phyloP scores from a whole-genome alignment of 1,140 invertebrate genomes.

The Micrasema longulum region DNA sequence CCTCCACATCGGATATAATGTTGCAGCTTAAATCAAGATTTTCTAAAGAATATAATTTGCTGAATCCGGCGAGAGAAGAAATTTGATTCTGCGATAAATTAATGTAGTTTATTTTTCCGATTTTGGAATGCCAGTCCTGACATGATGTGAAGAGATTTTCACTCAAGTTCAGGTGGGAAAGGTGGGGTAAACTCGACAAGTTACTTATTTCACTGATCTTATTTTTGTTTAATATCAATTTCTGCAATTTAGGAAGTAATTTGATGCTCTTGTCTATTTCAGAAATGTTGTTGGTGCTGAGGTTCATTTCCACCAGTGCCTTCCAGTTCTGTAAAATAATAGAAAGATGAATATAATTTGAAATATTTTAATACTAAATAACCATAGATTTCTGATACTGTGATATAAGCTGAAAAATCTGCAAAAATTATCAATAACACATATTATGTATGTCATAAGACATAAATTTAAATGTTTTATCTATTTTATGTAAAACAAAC shows the following conservation, averaged over 20 bases:
- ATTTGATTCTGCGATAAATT: constrained; percentile 90
- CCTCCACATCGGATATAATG: constrained; percentile 81
- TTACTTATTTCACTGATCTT: constrained; percentile 80
- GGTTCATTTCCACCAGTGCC: constrained; percentile 75
- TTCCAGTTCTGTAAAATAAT: constrained; percentile 75
- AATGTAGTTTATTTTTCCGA: constrained; percentile 91
- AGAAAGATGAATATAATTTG: background rate
- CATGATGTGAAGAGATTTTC: constrained; percentile 80
- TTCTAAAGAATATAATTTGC: constrained; percentile 87
- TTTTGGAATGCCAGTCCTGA: constrained; percentile 83
- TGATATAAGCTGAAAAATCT: too few species aligned
- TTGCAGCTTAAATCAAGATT: constrained; percentile 90
- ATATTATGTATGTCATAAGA: too few species aligned
- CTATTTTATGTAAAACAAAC: too few species aligned
- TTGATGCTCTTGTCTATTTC: constrained; percentile 84
- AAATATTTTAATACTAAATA: background rate
- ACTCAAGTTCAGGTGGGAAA: constrained; percentile 82
- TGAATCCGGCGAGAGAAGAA: constrained; percentile 79
- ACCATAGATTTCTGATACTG: background rate
- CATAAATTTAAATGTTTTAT: too few species aligned
- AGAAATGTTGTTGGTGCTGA: constrained; percentile 83
- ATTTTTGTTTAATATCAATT: constrained; percentile 82
- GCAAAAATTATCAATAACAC: too few species aligned
- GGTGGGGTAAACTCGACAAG: constrained; percentile 80
- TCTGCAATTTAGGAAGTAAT: constrained; percentile 81